Conservation (phyloP, 2,888 invertebrate species). For the Nysson spinosus region DNA sequence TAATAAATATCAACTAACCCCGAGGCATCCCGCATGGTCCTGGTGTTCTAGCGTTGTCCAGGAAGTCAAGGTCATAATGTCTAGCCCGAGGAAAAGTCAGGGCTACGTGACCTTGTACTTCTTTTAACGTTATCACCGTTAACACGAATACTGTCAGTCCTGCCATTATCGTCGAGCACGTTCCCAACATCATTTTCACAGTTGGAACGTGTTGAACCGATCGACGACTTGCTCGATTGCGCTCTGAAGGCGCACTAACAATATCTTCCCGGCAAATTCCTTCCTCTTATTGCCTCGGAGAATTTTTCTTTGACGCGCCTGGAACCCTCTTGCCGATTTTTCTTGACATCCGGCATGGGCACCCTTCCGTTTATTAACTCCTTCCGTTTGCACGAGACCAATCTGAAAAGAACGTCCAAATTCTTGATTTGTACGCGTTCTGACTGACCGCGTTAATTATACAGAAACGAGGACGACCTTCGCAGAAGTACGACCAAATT, state of each 20-base stretch:
- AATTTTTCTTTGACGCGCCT: constrained; percentile 41
- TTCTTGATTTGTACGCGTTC: constrained; percentile 8
- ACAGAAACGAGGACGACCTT: too few relatives aligned
- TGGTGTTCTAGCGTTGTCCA: constrained; percentile 93
- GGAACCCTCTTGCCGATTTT: constrained; percentile 43
- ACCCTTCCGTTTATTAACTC: constrained; percentile 43
- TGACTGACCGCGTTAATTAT: too few relatives aligned
- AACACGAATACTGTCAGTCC: constrained; percentile 33
- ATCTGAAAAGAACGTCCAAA: constrained; percentile 40
- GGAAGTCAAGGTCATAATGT: constrained; percentile 92
- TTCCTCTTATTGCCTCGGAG: constrained; percentile 8
- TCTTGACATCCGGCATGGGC: constrained; percentile 54
- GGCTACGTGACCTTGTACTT: constrained; percentile 84
- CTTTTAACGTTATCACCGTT: constrained; percentile 20
- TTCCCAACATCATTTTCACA: constrained; percentile 40
- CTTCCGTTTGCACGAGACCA: constrained; percentile 36
- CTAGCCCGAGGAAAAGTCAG: constrained; percentile 94
- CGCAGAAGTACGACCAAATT: too few relatives aligned
- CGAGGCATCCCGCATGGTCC: constrained; percentile 95
- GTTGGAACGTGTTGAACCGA: not conserved
- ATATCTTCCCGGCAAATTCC: constrained; percentile 14
- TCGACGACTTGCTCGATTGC: constrained; percentile 6
- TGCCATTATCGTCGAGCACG: constrained; percentile 19
- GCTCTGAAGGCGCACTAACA: constrained; percentile 4
- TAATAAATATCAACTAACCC: constrained; percentile 39